These are phyloP conservation scores for Rhinoptilus africanus DNA, from an alignment of 2,113 vertebrate genomes.

Conservation along the genomic window DNA sequence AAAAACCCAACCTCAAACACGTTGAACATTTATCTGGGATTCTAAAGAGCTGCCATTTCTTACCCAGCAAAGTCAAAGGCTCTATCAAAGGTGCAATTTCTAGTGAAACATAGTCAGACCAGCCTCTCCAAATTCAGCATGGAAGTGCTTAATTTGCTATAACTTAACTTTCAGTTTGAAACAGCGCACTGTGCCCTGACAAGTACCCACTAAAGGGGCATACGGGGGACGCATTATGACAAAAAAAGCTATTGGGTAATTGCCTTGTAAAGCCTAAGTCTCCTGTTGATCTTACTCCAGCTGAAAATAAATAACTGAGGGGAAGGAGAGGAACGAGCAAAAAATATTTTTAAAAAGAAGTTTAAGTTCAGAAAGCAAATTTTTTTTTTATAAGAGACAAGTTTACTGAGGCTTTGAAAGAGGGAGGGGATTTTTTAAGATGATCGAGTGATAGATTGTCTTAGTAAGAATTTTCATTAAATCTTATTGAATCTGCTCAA, in stretches of 20 bases:
- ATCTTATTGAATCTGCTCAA: background rate
- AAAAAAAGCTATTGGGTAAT: background rate
- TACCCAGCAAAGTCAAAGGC: background rate
- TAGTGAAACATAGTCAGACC: background rate
- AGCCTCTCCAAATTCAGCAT: background rate
- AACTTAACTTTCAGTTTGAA: background rate
- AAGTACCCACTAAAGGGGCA: background rate
- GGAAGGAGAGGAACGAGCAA: background rate
- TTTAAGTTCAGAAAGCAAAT: background rate
- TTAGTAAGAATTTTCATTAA: background rate
- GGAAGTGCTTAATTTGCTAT: background rate
- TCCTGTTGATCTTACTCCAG: background rate
- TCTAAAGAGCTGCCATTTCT: background rate
- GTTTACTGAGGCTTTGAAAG: background rate
- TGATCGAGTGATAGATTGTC: background rate
- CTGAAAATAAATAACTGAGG: background rate
- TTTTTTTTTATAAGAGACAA: background rate
- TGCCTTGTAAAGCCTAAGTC: background rate
- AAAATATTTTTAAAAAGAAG: background rate
- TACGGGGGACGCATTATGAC: background rate
- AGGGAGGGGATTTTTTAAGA: background rate
- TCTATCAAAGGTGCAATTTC: background rate
- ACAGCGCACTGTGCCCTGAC: background rate
- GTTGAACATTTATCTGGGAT: background rate
- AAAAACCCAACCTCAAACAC: background rate